Evolutionary conservation across 2,888 invertebrate genomes (phyloP).

Genomic region (Cylloceria caligata): DNA sequence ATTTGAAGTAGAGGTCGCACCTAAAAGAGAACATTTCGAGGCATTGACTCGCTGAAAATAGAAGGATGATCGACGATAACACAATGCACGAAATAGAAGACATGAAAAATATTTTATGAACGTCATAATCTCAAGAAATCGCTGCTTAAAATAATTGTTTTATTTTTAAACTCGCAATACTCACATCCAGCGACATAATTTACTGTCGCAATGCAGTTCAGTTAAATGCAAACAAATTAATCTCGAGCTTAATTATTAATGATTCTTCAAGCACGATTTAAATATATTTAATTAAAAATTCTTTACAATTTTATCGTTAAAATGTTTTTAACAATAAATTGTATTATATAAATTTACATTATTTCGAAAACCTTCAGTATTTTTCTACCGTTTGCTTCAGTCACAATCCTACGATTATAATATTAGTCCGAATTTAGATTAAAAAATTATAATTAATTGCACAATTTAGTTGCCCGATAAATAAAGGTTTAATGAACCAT

Average conservation of each 20-base stretch:
- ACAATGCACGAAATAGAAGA: neutral
- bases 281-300: neutral
- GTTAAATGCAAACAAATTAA: neutral
- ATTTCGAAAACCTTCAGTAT: conserved; percentile 16
- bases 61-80: neutral
- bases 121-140: neutral
- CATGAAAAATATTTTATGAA: neutral
- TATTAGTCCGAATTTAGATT: neutral
- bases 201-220: neutral
- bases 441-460: conserved; percentile 10
- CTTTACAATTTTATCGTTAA: neutral
- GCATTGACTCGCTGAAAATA: neutral
- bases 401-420: conserved; percentile 32
- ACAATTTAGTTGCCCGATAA: neutral
- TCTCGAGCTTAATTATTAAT: conserved; percentile 10
- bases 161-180: conserved; percentile 35
- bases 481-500: neutral
- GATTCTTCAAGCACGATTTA: neutral
- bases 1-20: neutral
- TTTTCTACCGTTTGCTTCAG: neutral
- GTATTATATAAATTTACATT: conserved; percentile 5
- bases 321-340: conserved; percentile 28
- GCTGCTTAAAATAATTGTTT: too few relatives aligned
- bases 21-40: neutral
- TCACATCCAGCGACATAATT: conserved; percentile 57